Percentiles rank a stretch among this genome's conserved stretches.
Evolutionary conservation across 64 coral and sea anemone genomes (phyloP).

Genomic region (Montipora foliosa): DNA sequence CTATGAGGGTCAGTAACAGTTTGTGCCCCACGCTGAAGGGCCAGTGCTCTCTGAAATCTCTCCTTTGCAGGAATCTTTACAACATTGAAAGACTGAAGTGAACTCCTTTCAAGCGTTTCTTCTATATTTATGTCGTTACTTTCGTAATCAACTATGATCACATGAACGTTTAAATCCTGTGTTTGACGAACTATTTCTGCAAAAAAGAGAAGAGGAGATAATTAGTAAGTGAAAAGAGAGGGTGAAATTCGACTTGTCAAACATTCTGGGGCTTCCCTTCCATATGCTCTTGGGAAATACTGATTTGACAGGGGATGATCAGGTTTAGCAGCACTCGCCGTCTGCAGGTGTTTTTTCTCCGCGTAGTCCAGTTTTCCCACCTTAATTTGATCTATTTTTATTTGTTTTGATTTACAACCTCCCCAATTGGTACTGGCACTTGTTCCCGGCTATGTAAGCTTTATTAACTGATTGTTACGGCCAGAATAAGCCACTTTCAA

Average conservation of each 20-base stretch:
- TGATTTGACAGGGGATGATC: no score
- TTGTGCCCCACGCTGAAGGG: constrained; percentile 78
- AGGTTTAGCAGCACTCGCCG: no score
- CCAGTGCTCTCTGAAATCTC: constrained; percentile 76
- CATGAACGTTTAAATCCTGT: constrained; percentile 59
- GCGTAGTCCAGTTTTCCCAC: no score
- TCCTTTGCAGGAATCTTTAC: constrained; percentile 56
- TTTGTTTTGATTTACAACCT: no score
- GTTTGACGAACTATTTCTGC: constrained; percentile 79
- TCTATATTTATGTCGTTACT: constrained; percentile 85
- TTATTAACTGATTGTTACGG: no score
- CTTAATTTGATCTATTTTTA: no score
- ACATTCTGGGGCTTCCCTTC: no score
- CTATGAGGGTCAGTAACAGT: constrained; percentile 83
- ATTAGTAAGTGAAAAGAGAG: neutral
- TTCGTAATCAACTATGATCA: constrained; percentile 83
- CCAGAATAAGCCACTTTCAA: no score
- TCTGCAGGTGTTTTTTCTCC: no score
- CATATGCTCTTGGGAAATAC: no score
- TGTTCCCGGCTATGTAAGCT: no score
- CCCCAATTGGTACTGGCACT: no score
- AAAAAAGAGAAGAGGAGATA: neutral
- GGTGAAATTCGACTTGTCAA: neutral
- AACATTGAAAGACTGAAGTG: constrained; percentile 62
- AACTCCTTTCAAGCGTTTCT: constrained; percentile 55